phyloP scores from a whole-genome alignment of 2,888 invertebrate genomes.

The Monopis laevigella region DNA sequence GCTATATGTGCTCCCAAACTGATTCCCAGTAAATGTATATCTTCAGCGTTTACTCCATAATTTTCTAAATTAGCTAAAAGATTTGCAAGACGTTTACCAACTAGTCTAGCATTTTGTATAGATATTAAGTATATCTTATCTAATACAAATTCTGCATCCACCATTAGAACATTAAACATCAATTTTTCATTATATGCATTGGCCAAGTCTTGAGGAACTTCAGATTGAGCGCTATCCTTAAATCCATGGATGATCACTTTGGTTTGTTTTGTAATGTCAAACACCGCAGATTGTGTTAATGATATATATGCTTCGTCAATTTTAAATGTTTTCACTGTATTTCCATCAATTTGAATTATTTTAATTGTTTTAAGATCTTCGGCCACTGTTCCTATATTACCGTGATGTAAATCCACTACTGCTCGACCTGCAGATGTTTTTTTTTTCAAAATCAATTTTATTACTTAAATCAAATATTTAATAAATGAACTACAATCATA shows the following conservation, averaged over 20 bases:
- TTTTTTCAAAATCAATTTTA: too few species aligned
- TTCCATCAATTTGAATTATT: slow-evolving; percentile 39
- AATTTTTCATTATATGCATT: slow-evolving; percentile 50
- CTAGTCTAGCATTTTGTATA: slow-evolving; percentile 50
- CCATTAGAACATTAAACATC: slow-evolving; percentile 52
- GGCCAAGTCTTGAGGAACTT: slow-evolving; percentile 47
- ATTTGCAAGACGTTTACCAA: slow-evolving; percentile 62
- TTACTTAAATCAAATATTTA: too few species aligned
- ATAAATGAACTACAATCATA: slow-evolving; percentile 19
- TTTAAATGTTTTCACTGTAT: slow-evolving; percentile 33
- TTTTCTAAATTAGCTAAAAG: slow-evolving; percentile 56
- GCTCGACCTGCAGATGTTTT: slow-evolving; percentile 42
- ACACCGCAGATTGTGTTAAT: slow-evolving; percentile 38
- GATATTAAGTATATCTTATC: slow-evolving; percentile 51
- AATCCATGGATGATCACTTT: slow-evolving; percentile 59
- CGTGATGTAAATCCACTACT: slow-evolving; percentile 48
- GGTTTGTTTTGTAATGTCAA: slow-evolving; percentile 53
- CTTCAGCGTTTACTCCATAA: slow-evolving; percentile 48
- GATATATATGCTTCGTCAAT: slow-evolving; percentile 44
- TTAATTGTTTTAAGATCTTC: slow-evolving; percentile 48
- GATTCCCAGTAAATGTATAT: slow-evolving; percentile 65
- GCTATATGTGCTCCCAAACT: slow-evolving; percentile 69
- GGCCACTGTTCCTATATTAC: slow-evolving; percentile 34
- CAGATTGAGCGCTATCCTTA: slow-evolving; percentile 51
- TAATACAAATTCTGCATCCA: slow-evolving; percentile 55